Base-by-base conservation (phyloP, 2,797 vertebrate genomes). In the Trematomus bernacchii region DNA sequence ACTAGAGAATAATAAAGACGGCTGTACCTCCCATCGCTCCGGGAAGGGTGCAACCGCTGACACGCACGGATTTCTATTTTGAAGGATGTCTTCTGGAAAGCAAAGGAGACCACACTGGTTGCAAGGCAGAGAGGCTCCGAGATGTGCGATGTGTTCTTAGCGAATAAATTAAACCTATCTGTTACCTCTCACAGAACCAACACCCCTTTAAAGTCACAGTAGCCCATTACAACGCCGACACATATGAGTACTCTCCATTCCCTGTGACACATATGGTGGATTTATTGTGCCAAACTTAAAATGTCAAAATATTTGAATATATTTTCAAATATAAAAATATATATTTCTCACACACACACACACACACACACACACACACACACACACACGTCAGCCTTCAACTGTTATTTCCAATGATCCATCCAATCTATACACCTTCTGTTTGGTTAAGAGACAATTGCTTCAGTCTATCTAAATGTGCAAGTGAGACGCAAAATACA, bases 171-270 rank as follows among this genome's bases (percentile, higher is more conserved):
- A 87, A 89, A 88, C 86, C 87, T 88, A 77, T 86, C 78, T 88
- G 85, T 76, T 87, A 84, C 83, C 89, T 89, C 90, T 73, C 53
- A 33, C 51, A 3, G 54, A 90, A 91, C 92, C 92, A 89, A 92
- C 90, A 87, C 93, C 92, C 93, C 91, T 93, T 95, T 94, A 95
- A 95, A 95, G 94, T 15, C 78, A 91, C 93, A 94, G 92, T 68
- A 78, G 43, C 87, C 64, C 40, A 3, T 42, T 51, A 44, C 62
- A 23, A 47, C 53, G 37, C 37, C 12, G 10, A 33, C 48, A 43
- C 46, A 43, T 23, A 27, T 50, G 46, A 21, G 10, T 12, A 11
- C 6, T 11, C 2, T 14, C 11, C 23, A 19, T 8, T 53, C 19
- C 23, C 9, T 40, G 1, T 33, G 2, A 47, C 37, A 30, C 13